Conservation (phyloP, 2,797 vertebrate genomes). For the Myioborus melanocephalus region DNA sequence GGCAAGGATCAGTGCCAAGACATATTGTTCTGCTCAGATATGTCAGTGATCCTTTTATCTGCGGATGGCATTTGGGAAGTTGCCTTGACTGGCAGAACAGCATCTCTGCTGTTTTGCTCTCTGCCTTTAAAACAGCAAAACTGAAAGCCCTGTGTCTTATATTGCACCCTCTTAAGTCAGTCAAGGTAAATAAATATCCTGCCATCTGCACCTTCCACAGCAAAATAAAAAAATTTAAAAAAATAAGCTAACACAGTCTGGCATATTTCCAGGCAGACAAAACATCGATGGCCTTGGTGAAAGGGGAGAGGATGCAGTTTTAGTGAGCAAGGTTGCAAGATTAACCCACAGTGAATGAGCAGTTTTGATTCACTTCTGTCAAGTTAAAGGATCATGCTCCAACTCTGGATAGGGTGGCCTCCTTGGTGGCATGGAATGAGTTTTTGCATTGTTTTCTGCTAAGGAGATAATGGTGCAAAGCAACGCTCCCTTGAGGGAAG, state of each 20-base stretch:
- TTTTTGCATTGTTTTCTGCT: background rate
- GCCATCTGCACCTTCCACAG: background rate
- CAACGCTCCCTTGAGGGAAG: background rate
- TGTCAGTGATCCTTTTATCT: conserved; percentile 40
- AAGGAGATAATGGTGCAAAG: background rate
- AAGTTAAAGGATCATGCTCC: background rate
- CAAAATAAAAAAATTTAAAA: background rate
- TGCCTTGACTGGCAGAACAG: conserved; percentile 34
- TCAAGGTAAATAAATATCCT: background rate
- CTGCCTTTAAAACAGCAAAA: background rate
- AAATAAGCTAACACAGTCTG: background rate
- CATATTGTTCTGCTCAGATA: conserved; percentile 51
- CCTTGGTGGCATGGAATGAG: background rate
- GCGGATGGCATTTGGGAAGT: conserved; percentile 1
- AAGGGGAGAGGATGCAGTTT: background rate
- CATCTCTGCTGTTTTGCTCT: background rate
- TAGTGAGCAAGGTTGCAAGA: background rate
- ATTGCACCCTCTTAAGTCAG: background rate
- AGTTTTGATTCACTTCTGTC: background rate
- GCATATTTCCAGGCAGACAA: background rate
- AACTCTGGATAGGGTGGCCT: rapidly evolving
- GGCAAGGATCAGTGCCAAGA: conserved; percentile 55
- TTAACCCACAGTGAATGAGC: background rate
- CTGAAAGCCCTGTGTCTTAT: background rate
- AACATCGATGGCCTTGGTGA: background rate